Evolutionary conservation across 2,888 invertebrate species (phyloP).

Genomic region (Epiblema foenella): DNA sequence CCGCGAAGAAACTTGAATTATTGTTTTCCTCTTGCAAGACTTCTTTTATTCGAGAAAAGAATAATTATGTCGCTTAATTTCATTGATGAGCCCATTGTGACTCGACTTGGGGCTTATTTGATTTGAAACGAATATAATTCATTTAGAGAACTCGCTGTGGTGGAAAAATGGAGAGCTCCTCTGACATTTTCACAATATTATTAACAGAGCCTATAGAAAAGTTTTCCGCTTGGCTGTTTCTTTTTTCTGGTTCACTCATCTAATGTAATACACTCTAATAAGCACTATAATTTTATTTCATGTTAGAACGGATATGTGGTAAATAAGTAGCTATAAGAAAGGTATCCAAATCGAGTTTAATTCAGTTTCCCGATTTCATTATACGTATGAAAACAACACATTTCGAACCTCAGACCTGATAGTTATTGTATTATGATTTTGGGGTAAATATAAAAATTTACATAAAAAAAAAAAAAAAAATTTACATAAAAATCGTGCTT

Average conservation of each 20-base stretch:
- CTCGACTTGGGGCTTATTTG: constrained; percentile 61
- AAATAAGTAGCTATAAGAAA: too few species aligned
- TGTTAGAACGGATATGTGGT: too few species aligned
- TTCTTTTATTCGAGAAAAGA: constrained; percentile 55
- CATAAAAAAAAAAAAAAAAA: too few species aligned
- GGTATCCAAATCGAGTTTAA: too few species aligned
- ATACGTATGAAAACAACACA: too few species aligned
- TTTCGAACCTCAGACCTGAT: too few species aligned
- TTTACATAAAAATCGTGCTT: too few species aligned
- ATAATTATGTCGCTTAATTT: constrained; percentile 74
- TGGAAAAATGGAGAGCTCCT: constrained; percentile 52
- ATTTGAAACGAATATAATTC: constrained; percentile 63
- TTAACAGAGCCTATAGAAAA: neutral
- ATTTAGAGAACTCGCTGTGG: constrained; percentile 55
- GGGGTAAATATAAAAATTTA: too few species aligned
- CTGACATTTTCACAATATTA: constrained; percentile 33
- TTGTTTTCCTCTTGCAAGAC: constrained; percentile 32
- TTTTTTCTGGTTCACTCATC: neutral
- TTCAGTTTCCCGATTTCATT: too few species aligned
- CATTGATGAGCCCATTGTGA: constrained; percentile 70
- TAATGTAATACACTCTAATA: neutral
- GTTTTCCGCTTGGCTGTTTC: neutral
- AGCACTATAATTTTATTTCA: too few species aligned
- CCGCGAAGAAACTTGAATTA: constrained; percentile 37
- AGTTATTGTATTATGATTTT: neutral